A percentile compares a stretch with the other conserved stretches of the same genome.
phyloP scores from a whole-genome alignment of 2,113 vertebrate genomes.

The Sardina pilchardus region DNA sequence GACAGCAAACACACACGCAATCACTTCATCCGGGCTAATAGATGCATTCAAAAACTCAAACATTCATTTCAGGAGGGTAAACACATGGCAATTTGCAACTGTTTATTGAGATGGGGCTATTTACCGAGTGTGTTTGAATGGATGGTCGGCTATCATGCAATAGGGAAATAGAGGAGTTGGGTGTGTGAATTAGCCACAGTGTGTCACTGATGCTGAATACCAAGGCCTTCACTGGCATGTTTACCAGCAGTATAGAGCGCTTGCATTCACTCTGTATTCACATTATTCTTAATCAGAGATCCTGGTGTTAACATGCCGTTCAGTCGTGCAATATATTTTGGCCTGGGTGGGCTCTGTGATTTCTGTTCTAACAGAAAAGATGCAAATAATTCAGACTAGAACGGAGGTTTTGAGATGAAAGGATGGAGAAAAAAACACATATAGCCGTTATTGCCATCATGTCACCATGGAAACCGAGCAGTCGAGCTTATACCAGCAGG shows the following conservation, averaged over 20 bases:
- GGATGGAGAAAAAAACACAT: background rate
- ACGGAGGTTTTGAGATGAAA: background rate
- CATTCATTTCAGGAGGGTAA: slow-evolving; percentile 3
- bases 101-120: slow-evolving; percentile 18
- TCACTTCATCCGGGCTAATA: background rate
- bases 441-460: background rate
- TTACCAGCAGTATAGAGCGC: background rate
- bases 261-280: background rate
- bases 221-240: background rate
- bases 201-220: background rate
- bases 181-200: background rate
- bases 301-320: background rate
- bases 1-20: background rate
- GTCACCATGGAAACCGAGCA: background rate
- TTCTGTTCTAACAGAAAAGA: background rate
- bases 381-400: background rate
- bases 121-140: background rate
- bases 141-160: background rate
- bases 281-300: background rate
- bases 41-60: slow-evolving; percentile 8
- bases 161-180: background rate
- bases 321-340: background rate
- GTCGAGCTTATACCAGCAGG: background rate
- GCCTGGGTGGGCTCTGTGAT: background rate
- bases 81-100: slow-evolving; percentile 14